Conservation (phyloP, 2,888 invertebrate genomes). For the Drosophila ezoana region DNA sequence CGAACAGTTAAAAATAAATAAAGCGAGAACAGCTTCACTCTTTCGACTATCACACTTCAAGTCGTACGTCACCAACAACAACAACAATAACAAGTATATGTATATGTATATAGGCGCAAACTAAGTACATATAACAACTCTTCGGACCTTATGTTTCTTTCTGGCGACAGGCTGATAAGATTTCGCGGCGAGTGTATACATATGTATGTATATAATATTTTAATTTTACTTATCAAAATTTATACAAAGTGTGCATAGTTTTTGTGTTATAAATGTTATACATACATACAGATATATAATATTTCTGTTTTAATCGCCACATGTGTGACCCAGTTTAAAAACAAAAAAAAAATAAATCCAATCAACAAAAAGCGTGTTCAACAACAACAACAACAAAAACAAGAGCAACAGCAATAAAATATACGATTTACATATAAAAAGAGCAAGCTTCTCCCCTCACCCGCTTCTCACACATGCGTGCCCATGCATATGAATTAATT, state of each 20-base stretch:
- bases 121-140: conserved; percentile 35
- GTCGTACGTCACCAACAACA: conserved; percentile 42
- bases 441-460: conserved; percentile 7
- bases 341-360: conserved; percentile 23
- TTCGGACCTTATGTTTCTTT: conserved; percentile 38
- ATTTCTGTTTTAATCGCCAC: conserved; percentile 75
- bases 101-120: conserved; percentile 7
- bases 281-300: conserved; percentile 14
- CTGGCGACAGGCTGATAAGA: conserved; percentile 67
- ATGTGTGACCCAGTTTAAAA: conserved; percentile 75
- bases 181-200: conserved; percentile 40
- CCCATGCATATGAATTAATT: conserved; percentile 73
- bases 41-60: conserved; percentile 38
- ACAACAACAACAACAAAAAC: conserved; percentile 4
- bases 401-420: conserved; percentile 42
- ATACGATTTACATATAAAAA: conserved; percentile 55
- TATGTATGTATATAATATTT: conserved; percentile 14
- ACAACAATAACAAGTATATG: conserved; percentile 14
- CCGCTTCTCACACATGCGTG: conserved; percentile 26
- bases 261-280: conserved; percentile 51
- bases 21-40: conserved; percentile 3
- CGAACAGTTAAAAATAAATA: conserved; percentile 17
- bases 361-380: conserved; percentile 49
- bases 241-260: conserved; percentile 52
- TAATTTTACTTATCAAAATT: conserved; percentile 65